phyloP scores from a whole-genome alignment of 2,888 invertebrate species.

The Lymantria dispar region DNA sequence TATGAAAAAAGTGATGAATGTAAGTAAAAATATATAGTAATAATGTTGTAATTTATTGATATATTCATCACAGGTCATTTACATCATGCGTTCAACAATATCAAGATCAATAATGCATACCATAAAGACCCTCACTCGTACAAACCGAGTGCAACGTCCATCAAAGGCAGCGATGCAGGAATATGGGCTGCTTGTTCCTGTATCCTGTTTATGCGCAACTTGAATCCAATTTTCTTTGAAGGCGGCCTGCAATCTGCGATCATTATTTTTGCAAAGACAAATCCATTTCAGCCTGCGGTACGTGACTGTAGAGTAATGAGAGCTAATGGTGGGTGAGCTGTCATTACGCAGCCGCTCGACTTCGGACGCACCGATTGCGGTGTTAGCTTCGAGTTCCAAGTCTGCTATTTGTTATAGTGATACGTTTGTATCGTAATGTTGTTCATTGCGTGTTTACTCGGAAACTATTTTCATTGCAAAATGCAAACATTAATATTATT shows the following conservation, averaged over 20 bases:
- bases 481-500: too few relatives aligned
- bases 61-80: too few relatives aligned
- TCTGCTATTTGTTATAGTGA: neutral
- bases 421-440: too few relatives aligned
- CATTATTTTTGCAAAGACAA: constrained; percentile 81
- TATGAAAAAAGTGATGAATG: too few relatives aligned
- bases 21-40: too few relatives aligned
- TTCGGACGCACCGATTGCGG: constrained; percentile 34
- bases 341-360: constrained; percentile 63
- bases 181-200: constrained; percentile 38
- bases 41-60: too few relatives aligned
- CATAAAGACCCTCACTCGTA: too few relatives aligned
- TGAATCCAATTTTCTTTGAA: constrained; percentile 75
- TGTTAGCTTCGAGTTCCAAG: constrained; percentile 24
- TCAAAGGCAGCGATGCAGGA: constrained; percentile 42
- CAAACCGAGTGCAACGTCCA: constrained; percentile 25
- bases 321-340: constrained; percentile 70
- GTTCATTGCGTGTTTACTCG: too few relatives aligned
- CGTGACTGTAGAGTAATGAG: constrained; percentile 79
- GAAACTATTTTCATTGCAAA: too few relatives aligned
- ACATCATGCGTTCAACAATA: too few relatives aligned
- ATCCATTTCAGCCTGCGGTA: constrained; percentile 78
- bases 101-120: too few relatives aligned
- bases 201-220: constrained; percentile 69
- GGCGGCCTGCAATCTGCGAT: constrained; percentile 78